These are phyloP conservation scores for Australoheros facetus DNA, from an alignment of 2,797 vertebrate species.

Conservation along the genomic window DNA sequence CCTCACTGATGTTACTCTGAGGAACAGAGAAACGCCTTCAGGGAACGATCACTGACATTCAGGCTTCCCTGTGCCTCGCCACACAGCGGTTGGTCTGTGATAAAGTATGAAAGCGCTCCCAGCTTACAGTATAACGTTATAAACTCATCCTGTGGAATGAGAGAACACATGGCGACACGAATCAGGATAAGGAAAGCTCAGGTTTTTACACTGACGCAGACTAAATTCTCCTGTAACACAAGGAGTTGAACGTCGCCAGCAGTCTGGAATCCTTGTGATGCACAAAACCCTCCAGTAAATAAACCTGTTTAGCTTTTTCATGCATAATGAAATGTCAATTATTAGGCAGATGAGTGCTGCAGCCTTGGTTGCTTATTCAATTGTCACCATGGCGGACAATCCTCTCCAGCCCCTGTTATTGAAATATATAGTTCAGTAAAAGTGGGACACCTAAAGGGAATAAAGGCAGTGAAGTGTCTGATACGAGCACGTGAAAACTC, in stretches of 20 bases:
- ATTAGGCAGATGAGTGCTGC: neutral
- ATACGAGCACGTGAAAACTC: neutral
- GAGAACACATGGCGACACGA: neutral
- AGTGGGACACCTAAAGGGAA: neutral
- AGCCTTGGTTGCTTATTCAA: neutral
- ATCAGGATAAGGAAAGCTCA: neutral
- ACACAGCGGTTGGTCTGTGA: constrained; percentile 8
- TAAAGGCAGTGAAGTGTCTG: neutral
- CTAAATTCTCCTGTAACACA: neutral
- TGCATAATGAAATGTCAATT: neutral
- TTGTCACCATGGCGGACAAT: neutral
- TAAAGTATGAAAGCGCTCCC: neutral
- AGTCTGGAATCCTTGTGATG: neutral
- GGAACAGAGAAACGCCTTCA: neutral
- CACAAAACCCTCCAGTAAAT: neutral
- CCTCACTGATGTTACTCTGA: neutral
- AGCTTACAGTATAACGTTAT: neutral
- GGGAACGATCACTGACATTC: neutral
- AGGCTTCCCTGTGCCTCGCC: neutral
- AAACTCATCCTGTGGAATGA: neutral
- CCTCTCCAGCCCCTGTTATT: neutral
- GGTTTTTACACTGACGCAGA: neutral
- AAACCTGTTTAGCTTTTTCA: neutral
- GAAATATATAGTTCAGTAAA: neutral
- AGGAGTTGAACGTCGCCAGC: neutral